Percentiles rank a stretch among this genome's conserved stretches.
These are phyloP conservation scores for Platycheirus rosarum DNA, from an alignment of 2,888 invertebrate genomes.

Conservation along the genomic window DNA sequence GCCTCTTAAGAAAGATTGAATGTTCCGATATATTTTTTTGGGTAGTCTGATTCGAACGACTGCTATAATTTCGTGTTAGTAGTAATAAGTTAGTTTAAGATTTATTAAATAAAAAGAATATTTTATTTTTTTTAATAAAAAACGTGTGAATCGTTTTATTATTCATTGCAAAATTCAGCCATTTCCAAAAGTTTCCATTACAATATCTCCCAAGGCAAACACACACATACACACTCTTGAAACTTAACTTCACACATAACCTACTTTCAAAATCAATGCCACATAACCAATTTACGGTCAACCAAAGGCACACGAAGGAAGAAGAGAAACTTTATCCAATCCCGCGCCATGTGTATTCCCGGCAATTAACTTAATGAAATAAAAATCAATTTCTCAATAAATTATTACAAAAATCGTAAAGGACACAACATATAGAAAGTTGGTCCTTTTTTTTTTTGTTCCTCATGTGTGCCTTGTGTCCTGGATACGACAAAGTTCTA, in stretches of 20 bases:
- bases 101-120: too few species aligned
- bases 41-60: too few species aligned
- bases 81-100: too few species aligned
- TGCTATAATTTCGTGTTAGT: too few species aligned
- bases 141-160: too few species aligned
- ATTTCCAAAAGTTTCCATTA: neutral
- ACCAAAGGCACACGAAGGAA: constrained; percentile 12
- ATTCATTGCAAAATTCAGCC: neutral
- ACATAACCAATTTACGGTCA: constrained; percentile 12
- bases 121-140: too few species aligned
- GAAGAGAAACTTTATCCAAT: constrained; percentile 31
- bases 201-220: neutral
- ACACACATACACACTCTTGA: neutral
- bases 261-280: constrained; percentile 34
- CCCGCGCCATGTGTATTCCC: constrained; percentile 24
- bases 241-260: constrained; percentile 17
- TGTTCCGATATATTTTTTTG: too few species aligned
- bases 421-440: constrained; percentile 35
- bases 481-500: constrained; percentile 38
- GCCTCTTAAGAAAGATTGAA: too few species aligned
- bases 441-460: constrained; percentile 13
- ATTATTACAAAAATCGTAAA: constrained; percentile 54
- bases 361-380: constrained; percentile 66
- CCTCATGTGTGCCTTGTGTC: neutral
- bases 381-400: constrained; percentile 62